These are phyloP conservation scores for Spinus olivaceus DNA, from an alignment of 2,797 vertebrate genomes.

Conservation along the genomic window DNA sequence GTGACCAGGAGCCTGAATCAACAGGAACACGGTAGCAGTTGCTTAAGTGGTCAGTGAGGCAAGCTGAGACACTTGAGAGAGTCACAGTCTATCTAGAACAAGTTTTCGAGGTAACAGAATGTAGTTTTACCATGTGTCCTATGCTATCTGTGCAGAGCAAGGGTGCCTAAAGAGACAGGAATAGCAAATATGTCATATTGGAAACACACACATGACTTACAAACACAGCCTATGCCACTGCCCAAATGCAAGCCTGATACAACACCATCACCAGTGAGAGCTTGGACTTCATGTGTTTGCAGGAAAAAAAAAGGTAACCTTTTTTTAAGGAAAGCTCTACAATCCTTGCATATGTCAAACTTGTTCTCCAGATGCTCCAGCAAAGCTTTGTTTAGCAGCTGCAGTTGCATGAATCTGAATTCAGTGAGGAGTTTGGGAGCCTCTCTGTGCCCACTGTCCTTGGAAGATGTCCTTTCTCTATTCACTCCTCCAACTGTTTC, in stretches of 20 bases:
- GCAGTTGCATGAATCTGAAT: background rate
- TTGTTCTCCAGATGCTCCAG: background rate
- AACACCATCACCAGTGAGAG: background rate
- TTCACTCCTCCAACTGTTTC: background rate
- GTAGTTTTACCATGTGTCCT: background rate
- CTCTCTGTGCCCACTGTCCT: background rate
- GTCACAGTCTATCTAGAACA: background rate
- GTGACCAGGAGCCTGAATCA: background rate
- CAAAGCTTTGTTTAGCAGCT: background rate
- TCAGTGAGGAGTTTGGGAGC: fast-evolving
- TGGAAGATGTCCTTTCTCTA: background rate
- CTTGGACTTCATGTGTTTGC: background rate
- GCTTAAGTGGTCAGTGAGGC: background rate
- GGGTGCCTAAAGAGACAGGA: background rate
- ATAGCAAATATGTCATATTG: background rate
- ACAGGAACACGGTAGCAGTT: background rate
- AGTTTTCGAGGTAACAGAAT: background rate
- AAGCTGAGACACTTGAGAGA: background rate
- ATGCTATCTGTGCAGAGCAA: background rate
- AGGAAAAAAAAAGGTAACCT: background rate
- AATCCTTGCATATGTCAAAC: background rate
- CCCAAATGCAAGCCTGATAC: background rate
- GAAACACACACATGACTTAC: fast-evolving
- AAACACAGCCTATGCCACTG: fast-evolving
- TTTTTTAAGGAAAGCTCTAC: background rate